Conservation (phyloP, 2,113 vertebrate genomes). For the Neotoma lepida region DNA sequence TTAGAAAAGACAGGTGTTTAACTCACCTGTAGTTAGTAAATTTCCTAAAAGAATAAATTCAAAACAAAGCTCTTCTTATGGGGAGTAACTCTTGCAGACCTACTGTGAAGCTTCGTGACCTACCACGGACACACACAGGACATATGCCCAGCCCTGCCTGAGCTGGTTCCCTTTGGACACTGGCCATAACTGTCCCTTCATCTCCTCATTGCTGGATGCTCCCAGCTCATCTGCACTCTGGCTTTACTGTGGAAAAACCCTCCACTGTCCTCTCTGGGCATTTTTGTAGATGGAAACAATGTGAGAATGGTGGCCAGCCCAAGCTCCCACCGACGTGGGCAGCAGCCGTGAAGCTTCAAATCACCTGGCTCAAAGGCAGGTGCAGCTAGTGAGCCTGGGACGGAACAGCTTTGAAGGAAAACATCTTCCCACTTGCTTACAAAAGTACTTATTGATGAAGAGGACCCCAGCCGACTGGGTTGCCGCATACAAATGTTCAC, state of each 20-base stretch:
- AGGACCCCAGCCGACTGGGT: background rate
- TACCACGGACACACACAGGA: too few species aligned
- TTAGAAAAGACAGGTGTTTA: background rate
- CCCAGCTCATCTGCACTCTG: too few species aligned
- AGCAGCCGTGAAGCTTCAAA: background rate
- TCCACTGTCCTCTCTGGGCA: background rate
- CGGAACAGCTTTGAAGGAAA: background rate
- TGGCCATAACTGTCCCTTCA: too few species aligned
- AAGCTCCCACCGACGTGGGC: fast-evolving
- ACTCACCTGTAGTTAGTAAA: background rate
- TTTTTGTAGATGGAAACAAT: background rate
- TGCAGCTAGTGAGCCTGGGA: fast-evolving
- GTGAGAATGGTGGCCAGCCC: background rate
- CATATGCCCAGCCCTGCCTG: background rate
- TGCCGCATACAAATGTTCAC: background rate
- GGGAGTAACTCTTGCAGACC: background rate
- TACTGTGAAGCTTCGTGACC: background rate
- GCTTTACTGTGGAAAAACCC: background rate
- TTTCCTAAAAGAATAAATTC: background rate
- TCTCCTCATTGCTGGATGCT: background rate
- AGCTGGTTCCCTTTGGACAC: too few species aligned
- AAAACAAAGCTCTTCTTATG: background rate
- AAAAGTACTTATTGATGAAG: background rate
- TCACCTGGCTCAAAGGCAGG: fast-evolving
- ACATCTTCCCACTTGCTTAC: background rate